Evolutionary conservation across 2,888 invertebrate species (phyloP).

Genomic region (Kuschelorhynchus macadamiae): DNA sequence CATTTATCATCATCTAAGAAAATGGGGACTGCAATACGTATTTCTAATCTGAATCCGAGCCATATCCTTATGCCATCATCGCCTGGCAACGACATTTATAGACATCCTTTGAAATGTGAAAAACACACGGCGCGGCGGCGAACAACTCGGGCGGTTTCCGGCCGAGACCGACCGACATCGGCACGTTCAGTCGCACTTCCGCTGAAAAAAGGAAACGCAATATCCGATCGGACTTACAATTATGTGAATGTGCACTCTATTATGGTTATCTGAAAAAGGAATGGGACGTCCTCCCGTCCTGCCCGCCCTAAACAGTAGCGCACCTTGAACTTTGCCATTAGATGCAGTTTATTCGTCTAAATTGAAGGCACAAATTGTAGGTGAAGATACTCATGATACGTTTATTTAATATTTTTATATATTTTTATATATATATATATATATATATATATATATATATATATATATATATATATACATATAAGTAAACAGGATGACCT

Average conservation of each 20-base stretch:
- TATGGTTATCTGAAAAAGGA: constrained; percentile 26
- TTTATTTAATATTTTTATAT: too few species aligned
- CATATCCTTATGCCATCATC: constrained; percentile 4
- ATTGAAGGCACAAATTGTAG: too few species aligned
- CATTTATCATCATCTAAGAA: too few species aligned
- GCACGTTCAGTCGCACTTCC: constrained; percentile 48
- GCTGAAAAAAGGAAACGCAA: constrained; percentile 41
- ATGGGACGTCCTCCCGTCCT: constrained; percentile 14
- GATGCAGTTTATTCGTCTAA: too few species aligned
- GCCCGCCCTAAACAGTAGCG: neutral
- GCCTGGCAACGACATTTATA: constrained; percentile 20
- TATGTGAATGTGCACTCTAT: constrained; percentile 27
- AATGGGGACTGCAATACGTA: too few species aligned
- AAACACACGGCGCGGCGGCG: constrained; percentile 22
- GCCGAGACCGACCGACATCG: constrained; percentile 34
- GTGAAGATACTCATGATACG: too few species aligned
- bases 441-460: too few species aligned
- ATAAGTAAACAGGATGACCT: too few species aligned
- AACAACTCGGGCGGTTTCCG: constrained; percentile 40
- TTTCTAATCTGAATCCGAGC: constrained; percentile 12
- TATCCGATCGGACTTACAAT: constrained; percentile 45
- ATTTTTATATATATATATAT: too few species aligned
- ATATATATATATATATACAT: too few species aligned
- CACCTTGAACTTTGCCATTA: too few species aligned
- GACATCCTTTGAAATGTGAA: constrained; percentile 46